These are phyloP conservation scores for Drosophila mimica DNA, from an alignment of 2,888 invertebrate species.

Conservation along the genomic window DNA sequence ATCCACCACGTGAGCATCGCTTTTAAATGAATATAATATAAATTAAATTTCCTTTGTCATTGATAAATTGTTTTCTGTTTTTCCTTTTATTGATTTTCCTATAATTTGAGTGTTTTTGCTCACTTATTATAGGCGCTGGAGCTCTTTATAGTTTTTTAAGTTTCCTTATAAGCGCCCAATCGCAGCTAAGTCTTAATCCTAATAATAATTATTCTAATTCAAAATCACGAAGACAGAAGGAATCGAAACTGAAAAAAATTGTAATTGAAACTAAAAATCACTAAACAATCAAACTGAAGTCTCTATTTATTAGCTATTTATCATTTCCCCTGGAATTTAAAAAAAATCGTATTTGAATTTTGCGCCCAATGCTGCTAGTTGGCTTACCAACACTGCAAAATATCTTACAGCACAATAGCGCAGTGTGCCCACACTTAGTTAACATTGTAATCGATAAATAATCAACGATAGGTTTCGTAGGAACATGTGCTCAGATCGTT, in stretches of 20 bases:
- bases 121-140: conserved; percentile 6
- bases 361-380: background rate
- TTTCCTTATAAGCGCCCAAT: background rate
- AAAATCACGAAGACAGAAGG: background rate
- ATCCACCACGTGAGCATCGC: background rate
- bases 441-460: conserved; percentile 18
- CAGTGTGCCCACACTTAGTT: conserved; percentile 12
- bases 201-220: background rate
- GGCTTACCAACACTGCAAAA: background rate
- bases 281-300: background rate
- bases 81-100: background rate
- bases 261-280: background rate
- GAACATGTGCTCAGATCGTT: conserved; percentile 55
- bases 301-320: background rate
- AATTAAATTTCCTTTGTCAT: conserved; percentile 47
- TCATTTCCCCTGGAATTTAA: too few species aligned
- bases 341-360: background rate
- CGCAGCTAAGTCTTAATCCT: background rate
- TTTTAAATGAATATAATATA: background rate
- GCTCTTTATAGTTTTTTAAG: background rate
- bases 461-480: background rate
- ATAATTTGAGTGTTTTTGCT: conserved; percentile 8
- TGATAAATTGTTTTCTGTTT: conserved; percentile 55
- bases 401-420: background rate
- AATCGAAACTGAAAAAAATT: background rate